Base-by-base conservation (phyloP, 2,888 invertebrate genomes). In the Gnatocerus cornutus region DNA sequence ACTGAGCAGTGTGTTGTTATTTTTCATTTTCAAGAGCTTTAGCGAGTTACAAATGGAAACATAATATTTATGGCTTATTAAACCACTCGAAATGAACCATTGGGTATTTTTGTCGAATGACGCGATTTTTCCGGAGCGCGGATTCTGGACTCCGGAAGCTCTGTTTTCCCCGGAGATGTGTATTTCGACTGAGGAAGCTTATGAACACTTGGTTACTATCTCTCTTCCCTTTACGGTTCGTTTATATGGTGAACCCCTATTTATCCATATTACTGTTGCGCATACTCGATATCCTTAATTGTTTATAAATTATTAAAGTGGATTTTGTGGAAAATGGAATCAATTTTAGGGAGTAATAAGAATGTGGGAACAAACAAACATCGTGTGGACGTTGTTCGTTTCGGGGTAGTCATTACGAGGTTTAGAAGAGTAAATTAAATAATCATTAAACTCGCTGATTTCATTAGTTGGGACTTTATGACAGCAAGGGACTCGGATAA, bases 281-380 rank as follows among this genome's bases (percentile, higher is more conserved):
- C 65, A 65, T 39, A 65, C 65, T 65, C 65, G 65, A 65, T 65
- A 65, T 46, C 56, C 43, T 46, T 65, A 65, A 65, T 65, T 65
- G 65, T 65, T 64, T 65, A 65, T 65, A 65, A 65, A 65, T 65
- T 65, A 65, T 65, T 56, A 29, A 64, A 46, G 37, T 37, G 56
- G 46, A 48, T 53, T 63, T 53, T 63, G 30, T 13, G 46, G 37
- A 37, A 48, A 37, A 45, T 16, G 65, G 10, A 64, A 65, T 65
- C 56, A 65, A 65, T 65, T 65, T 56, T 10, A 1, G 46, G 14
- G 7, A 29, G 48, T 7, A 46, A n/a, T n/a, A n/a, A 16, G 8
- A 2, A 10, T 29, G 48, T 21, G 21, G 48, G 48, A 33, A 33
- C 33, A 21, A 21, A 21, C 21, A 21, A 21, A 21, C 4, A 21